These are phyloP conservation scores for Octopus bimaculoides DNA, from an alignment of 1,140 invertebrate genomes.

Conservation along the genomic window DNA sequence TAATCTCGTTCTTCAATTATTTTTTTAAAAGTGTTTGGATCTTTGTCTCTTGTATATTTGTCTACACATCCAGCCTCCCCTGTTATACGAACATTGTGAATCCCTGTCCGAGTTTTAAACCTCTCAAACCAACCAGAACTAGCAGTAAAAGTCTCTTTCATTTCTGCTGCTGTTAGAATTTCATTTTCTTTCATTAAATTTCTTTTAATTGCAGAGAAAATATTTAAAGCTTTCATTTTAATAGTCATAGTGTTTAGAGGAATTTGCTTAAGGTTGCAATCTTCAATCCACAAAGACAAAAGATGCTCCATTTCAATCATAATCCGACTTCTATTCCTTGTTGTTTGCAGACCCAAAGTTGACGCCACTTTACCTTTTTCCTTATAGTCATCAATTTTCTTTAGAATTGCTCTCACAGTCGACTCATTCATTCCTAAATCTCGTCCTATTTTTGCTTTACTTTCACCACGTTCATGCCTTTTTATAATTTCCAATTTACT, in stretches of 20 bases:
- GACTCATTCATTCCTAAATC: too few species aligned
- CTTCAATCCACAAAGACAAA: not conserved
- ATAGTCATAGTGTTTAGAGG: not conserved
- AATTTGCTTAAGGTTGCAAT: not conserved
- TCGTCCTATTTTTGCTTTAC: too few species aligned
- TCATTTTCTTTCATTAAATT: not conserved
- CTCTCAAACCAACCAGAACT: slow-evolving; percentile 1
- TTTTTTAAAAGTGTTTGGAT: not conserved
- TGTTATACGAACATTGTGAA: not conserved
- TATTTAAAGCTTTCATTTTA: not conserved
- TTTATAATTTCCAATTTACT: too few species aligned
- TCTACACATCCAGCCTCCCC: not conserved
- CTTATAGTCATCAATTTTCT: not conserved
- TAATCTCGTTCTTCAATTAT: not conserved
- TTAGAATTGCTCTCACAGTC: too few species aligned
- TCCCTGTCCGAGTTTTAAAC: not conserved
- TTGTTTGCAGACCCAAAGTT: not conserved
- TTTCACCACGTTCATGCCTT: too few species aligned
- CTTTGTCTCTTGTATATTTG: not conserved
- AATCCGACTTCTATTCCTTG: not conserved
- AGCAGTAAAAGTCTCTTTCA: not conserved
- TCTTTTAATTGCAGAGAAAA: not conserved
- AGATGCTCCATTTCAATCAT: slow-evolving; percentile 7
- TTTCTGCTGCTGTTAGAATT: not conserved
- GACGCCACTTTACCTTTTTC: not conserved